Evolutionary conservation across 2,888 invertebrate species (phyloP).

Genomic region (Mactromeris polynyma): DNA sequence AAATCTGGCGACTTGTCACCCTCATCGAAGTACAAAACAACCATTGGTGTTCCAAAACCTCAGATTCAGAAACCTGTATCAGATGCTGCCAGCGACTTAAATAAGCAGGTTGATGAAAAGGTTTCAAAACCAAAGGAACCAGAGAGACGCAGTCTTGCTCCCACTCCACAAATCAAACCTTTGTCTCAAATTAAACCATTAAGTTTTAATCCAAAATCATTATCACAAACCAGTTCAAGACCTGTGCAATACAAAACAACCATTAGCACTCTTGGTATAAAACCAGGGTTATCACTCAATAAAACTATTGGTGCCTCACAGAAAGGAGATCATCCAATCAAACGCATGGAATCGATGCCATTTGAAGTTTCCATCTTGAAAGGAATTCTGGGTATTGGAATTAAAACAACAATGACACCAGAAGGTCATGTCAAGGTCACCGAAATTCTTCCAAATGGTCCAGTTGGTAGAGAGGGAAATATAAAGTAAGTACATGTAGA

Average conservation of each 20-base stretch:
- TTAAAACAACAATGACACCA: constrained; percentile 78
- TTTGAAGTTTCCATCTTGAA: constrained; percentile 85
- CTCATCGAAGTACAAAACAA: constrained; percentile 64
- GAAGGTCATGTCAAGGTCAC: constrained; percentile 79
- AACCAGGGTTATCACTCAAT: constrained; percentile 66
- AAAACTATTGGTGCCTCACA: constrained; percentile 51
- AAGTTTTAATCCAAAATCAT: constrained; percentile 72
- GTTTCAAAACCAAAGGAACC: constrained; percentile 46
- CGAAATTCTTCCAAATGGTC: constrained; percentile 82
- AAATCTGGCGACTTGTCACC: constrained; percentile 27
- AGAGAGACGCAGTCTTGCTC: constrained; percentile 45
- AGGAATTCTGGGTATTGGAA: constrained; percentile 85
- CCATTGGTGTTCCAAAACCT: constrained; percentile 61
- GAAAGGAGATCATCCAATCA: constrained; percentile 74
- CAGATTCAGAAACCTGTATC: not conserved
- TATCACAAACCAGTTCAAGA: constrained; percentile 62
- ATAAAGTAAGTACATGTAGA: constrained; percentile 78
- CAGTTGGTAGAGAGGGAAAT: constrained; percentile 83
- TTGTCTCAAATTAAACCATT: constrained; percentile 75
- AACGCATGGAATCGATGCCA: constrained; percentile 79
- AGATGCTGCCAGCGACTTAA: not conserved
- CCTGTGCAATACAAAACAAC: constrained; percentile 73
- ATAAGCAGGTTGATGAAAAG: constrained; percentile 15
- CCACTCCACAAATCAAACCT: constrained; percentile 67
- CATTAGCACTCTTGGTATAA: constrained; percentile 64